These are phyloP conservation scores for Leptopilina myrica DNA, from an alignment of 2,888 invertebrate genomes.

Conservation along the genomic window DNA sequence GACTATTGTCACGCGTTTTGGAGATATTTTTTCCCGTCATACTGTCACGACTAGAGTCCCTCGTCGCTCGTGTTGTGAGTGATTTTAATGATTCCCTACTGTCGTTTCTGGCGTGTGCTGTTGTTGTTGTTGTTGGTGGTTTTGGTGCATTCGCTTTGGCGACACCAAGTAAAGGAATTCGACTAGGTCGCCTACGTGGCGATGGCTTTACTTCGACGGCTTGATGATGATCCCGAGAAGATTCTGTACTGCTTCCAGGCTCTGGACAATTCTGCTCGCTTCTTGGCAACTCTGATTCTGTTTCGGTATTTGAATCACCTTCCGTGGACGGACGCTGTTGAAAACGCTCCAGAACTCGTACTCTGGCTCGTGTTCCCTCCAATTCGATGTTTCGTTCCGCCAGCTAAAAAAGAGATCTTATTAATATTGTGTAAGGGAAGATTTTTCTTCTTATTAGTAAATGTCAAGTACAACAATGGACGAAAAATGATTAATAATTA, in stretches of 20 bases:
- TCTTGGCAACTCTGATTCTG: constrained; percentile 70
- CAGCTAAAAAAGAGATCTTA: constrained; percentile 78
- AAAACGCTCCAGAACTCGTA: constrained; percentile 84
- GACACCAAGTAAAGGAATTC: constrained; percentile 83
- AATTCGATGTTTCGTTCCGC: constrained; percentile 90
- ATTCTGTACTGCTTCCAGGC: constrained; percentile 82
- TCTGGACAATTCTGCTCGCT: constrained; percentile 75
- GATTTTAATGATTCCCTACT: constrained; percentile 73
- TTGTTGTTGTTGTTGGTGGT: constrained; percentile 79
- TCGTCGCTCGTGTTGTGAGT: constrained; percentile 60
- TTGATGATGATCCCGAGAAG: constrained; percentile 81
- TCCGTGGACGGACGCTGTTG: constrained; percentile 77
- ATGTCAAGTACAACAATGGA: too few relatives aligned
- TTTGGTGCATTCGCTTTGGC: constrained; percentile 80
- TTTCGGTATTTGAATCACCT: constrained; percentile 74
- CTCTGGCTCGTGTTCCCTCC: constrained; percentile 88
- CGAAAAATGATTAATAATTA: too few relatives aligned
- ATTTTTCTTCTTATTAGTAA: too few relatives aligned
- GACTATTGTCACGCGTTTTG: constrained; percentile 68
- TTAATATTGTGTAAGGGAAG: neutral
- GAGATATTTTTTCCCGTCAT: constrained; percentile 59
- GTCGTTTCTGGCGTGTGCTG: constrained; percentile 67
- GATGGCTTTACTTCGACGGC: constrained; percentile 72
- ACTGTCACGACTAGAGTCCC: constrained; percentile 71
- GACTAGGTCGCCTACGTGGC: constrained; percentile 81